These are phyloP conservation scores for Mechanitis messenoides DNA, from an alignment of 2,888 invertebrate genomes.

Conservation along the genomic window DNA sequence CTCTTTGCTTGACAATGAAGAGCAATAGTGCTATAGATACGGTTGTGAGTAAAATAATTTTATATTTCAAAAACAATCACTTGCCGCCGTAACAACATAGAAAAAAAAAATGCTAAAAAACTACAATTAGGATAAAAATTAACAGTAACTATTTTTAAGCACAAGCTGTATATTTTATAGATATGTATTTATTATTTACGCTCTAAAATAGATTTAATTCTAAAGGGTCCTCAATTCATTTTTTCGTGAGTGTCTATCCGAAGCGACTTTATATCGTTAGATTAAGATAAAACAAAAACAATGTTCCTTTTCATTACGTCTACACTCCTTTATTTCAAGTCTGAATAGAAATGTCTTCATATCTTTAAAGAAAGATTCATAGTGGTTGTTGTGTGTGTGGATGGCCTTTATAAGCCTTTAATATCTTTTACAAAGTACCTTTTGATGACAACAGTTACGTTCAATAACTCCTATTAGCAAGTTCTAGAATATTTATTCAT, in stretches of 20 bases:
- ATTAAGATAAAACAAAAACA: slow-evolving; percentile 76
- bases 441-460: slow-evolving; percentile 39
- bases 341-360: slow-evolving; percentile 59
- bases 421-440: slow-evolving; percentile 45
- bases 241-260: slow-evolving; percentile 22
- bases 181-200: no score
- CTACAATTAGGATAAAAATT: no score
- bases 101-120: no score
- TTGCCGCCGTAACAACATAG: no score
- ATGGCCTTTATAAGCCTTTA: slow-evolving; percentile 45
- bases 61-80: slow-evolving; percentile 1
- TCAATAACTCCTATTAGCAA: slow-evolving; percentile 4
- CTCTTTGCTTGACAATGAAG: slow-evolving; percentile 54
- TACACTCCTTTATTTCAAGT: slow-evolving; percentile 64
- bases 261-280: slow-evolving; percentile 61
- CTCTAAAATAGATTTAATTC: no score
- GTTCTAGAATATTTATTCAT: slow-evolving; percentile 36
- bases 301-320: slow-evolving; percentile 72
- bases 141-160: no score
- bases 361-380: slow-evolving; percentile 41
- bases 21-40: slow-evolving; percentile 31
- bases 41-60: background rate
- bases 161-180: no score
- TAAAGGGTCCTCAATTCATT: slow-evolving; percentile 19
- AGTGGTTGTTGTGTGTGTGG: slow-evolving; percentile 53